Evolutionary conservation across 2,797 vertebrate species (phyloP).

Genomic region (Esox lucius): DNA sequence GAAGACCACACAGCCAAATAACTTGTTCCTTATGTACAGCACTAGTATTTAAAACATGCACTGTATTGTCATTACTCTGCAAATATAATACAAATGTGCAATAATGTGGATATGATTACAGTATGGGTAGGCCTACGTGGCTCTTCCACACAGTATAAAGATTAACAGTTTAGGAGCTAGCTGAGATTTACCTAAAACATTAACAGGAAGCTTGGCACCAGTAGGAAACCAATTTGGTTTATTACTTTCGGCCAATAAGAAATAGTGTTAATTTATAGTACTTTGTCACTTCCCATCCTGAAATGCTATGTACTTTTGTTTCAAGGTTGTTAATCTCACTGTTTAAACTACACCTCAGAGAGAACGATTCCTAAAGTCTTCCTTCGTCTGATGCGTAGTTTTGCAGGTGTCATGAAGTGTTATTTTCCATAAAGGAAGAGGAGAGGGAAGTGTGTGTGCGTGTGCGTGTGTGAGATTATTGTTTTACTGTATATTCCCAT

Average conservation of each 20-base stretch:
- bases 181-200: background rate
- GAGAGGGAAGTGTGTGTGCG: background rate
- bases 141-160: background rate
- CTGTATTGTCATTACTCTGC: too few relatives aligned
- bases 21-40: too few relatives aligned
- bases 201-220: background rate
- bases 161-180: background rate
- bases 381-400: background rate
- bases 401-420: background rate
- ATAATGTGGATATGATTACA: too few relatives aligned
- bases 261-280: background rate
- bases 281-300: background rate
- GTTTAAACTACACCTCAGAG: too few relatives aligned
- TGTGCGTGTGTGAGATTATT: too few relatives aligned
- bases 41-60: too few relatives aligned
- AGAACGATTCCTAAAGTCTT: too few relatives aligned
- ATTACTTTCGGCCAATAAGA: background rate
- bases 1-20: too few relatives aligned
- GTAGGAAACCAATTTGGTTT: background rate
- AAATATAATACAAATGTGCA: too few relatives aligned
- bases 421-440: background rate
- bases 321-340: background rate
- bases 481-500: too few relatives aligned
- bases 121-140: too few relatives aligned
- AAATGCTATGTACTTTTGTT: background rate